Evolutionary conservation across 1,140 invertebrate genomes (phyloP).

Genomic region (Chymomyza costata): DNA sequence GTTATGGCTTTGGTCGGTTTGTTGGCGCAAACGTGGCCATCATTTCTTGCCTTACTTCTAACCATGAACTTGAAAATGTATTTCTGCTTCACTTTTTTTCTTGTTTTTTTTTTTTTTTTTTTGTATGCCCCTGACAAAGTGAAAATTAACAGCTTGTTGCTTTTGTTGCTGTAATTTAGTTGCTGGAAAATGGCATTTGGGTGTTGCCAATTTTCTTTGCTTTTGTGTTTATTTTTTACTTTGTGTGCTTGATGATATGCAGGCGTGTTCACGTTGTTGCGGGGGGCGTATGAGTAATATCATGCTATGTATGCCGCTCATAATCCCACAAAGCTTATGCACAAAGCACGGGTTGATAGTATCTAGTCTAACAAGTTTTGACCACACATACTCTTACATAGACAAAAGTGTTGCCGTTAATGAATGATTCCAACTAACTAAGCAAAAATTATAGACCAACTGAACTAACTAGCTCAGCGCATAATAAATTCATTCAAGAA

Average conservation of each 20-base stretch:
- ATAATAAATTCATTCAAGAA: too few relatives aligned
- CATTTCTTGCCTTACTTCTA: slow-evolving; percentile 26
- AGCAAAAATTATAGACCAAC: too few relatives aligned
- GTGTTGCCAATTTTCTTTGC: slow-evolving; percentile 19
- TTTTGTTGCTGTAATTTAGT: slow-evolving; percentile 14
- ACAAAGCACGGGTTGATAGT: too few relatives aligned
- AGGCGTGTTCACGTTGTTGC: slow-evolving; percentile 23
- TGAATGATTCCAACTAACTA: too few relatives aligned
- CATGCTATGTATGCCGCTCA: too few relatives aligned
- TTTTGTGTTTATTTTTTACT: slow-evolving; percentile 12
- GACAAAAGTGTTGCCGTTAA: too few relatives aligned
- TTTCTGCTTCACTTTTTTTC: slow-evolving; percentile 25
- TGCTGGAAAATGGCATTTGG: slow-evolving; percentile 11
- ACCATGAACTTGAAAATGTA: slow-evolving; percentile 67
- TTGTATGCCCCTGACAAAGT: slow-evolving; percentile 63
- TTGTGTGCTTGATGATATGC: slow-evolving; percentile 26
- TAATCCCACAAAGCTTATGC: too few relatives aligned
- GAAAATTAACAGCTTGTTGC: slow-evolving; percentile 51
- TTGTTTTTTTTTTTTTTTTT: slow-evolving; percentile 31
- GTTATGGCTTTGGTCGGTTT: slow-evolving; percentile 15
- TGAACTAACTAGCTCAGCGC: too few relatives aligned
- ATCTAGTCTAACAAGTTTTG: too few relatives aligned
- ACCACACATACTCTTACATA: too few relatives aligned
- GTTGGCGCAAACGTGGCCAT: slow-evolving; percentile 5
- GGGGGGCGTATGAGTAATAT: slow-evolving; percentile 66